phyloP scores from a whole-genome alignment of 53 echinoderm and acorn worm genomes.

The Glandiceps talaboti region DNA sequence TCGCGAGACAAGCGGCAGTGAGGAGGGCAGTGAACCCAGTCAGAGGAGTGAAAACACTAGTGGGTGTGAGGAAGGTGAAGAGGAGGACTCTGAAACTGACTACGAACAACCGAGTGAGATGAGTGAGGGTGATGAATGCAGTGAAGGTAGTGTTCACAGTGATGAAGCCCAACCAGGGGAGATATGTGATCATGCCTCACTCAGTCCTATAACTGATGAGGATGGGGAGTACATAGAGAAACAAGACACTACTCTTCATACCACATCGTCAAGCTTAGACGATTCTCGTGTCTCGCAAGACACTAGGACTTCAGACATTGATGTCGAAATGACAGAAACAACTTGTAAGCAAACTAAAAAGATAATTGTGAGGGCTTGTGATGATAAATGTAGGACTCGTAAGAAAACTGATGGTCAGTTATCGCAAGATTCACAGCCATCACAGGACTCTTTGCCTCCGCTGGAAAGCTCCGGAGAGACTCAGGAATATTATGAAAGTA shows the following conservation, averaged over 20 bases:
- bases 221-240: background rate
- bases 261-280: background rate
- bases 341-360: too few species aligned
- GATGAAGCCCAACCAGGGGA: conserved; percentile 1
- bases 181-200: background rate
- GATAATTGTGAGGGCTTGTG: background rate
- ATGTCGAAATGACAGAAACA: background rate
- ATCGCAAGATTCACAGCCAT: background rate
- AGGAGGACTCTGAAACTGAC: background rate
- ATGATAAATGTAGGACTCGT: background rate
- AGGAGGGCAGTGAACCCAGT: conserved; percentile 60
- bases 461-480: background rate
- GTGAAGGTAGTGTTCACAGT: background rate
- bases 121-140: background rate
- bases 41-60: conserved; percentile 34
- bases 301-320: background rate
- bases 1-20: conserved; percentile 47
- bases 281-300: background rate
- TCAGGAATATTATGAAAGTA: conserved; percentile 15
- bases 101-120: background rate
- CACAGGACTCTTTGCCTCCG: background rate
- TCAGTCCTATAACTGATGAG: background rate
- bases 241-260: background rate
- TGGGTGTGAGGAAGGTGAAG: conserved; percentile 10
- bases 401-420: background rate